Base-by-base conservation (phyloP, 2,113 vertebrate genomes). In the Bos javanicus region DNA sequence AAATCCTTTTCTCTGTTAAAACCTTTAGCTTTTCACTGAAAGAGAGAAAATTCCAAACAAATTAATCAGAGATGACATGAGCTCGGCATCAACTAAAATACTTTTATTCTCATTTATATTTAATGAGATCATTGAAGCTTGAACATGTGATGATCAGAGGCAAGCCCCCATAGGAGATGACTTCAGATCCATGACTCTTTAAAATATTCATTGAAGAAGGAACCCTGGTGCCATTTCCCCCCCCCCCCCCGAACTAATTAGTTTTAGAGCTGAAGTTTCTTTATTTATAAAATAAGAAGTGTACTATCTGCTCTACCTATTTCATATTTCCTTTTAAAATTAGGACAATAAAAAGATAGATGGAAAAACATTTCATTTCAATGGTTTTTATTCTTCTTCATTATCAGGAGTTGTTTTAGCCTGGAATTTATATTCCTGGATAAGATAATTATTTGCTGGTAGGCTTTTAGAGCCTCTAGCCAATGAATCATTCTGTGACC, bases 151-250 rank as follows among this genome's bases (percentile, higher is more conserved):
- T 88, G 12, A 84, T 87, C 86, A 87, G 59, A 97, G 59, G 23
- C 82, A 81, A 95, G 4, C 7, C 21, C 28, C 57, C 46, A 48
- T 60, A 36, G 23, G 26, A 93, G 25, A 95, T 48, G 26, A 95
- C 90, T 90, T 91, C 82, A 90, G 48, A 93, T 82, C 30, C 50
- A 43, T 23, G 2, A 80, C 46, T 92, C 59, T 94, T 91, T 94
- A 83, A 97, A 97, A 95, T 90, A 93, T 21, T 96, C 83, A 90
- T 30, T 87, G 83, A 96, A 94, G 26, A 89, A 82, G 30, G 11
- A 96, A 80, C n/a, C n/a, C 23, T 83, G 14, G 33, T 25, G 46
- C 28, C 7, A 52, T 94, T 84, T 81, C 21, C 46, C 17, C 9
- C 97, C 74, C 43, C 10, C 1, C 21, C 46, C 17, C 9, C 96